Percentiles rank a stretch among this genome's conserved stretches.
These are phyloP conservation scores for Syrmaticus mikado DNA, from an alignment of 2,113 vertebrate genomes.

Conservation along the genomic window DNA sequence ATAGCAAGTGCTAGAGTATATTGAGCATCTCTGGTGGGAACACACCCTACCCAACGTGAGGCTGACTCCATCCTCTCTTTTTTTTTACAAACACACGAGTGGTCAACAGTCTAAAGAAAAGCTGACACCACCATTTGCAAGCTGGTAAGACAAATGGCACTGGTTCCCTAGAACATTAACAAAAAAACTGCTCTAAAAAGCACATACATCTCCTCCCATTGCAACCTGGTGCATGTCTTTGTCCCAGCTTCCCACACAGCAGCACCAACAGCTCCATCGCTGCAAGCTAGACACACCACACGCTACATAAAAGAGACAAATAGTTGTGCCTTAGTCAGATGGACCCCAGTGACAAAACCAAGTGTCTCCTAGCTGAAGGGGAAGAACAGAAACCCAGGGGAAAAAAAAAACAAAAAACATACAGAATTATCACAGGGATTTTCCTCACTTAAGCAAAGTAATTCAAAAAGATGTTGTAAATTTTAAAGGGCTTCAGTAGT, in stretches of 20 bases:
- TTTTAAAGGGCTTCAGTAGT: neutral
- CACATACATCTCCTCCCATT: neutral
- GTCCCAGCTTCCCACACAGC: neutral
- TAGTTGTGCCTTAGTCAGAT: rapidly evolving
- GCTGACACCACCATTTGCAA: neutral
- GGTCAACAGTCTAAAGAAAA: neutral
- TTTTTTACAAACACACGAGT: neutral
- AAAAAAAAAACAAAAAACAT: neutral
- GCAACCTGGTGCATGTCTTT: neutral
- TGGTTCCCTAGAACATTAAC: neutral
- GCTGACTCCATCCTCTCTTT: neutral
- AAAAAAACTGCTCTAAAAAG: neutral
- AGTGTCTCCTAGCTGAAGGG: neutral
- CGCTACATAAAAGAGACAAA: neutral
- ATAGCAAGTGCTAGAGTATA: rapidly evolving
- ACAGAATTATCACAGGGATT: rapidly evolving
- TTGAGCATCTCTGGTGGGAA: neutral
- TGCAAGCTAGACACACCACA: rapidly evolving
- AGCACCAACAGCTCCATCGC: neutral
- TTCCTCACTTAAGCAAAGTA: neutral
- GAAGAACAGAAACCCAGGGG: neutral
- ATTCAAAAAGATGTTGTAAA: neutral
- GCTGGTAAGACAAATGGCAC: neutral
- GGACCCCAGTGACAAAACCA: neutral
- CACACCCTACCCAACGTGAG: neutral